Conservation (phyloP, 2,888 invertebrate species). For the Nemoura dubitans region DNA sequence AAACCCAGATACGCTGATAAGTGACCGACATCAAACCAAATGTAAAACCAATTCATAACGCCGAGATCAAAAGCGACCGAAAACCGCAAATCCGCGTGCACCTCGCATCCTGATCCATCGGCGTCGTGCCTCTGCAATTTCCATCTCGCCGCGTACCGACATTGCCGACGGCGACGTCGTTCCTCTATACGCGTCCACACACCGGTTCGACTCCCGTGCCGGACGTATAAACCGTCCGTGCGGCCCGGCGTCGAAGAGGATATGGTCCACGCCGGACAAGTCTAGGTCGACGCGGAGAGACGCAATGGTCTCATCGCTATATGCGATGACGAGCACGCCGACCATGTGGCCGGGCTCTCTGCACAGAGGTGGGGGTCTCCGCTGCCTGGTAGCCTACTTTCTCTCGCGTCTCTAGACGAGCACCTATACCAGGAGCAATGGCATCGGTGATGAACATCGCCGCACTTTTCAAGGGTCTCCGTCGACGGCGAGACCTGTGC, state of each 20-base stretch:
- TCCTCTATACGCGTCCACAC: too few species aligned
- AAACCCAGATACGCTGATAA: too few species aligned
- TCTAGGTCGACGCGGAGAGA: background rate
- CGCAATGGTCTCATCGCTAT: background rate
- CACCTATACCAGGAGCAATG: background rate
- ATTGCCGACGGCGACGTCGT: background rate
- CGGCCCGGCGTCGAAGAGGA: background rate
- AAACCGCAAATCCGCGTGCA: too few species aligned
- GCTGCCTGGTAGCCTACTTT: background rate
- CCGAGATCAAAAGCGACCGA: too few species aligned
- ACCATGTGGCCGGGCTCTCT: too few species aligned
- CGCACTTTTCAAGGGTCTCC: background rate
- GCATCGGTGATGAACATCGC: background rate
- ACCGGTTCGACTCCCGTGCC: background rate
- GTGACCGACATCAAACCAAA: too few species aligned
- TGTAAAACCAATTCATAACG: too few species aligned
- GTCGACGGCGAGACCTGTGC: background rate
- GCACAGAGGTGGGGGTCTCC: background rate
- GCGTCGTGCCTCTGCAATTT: too few species aligned
- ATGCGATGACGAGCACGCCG: background rate
- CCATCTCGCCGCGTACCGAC: background rate
- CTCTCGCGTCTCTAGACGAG: background rate
- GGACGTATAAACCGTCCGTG: background rate
- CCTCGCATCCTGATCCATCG: too few species aligned
- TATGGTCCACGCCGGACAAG: background rate